Evolutionary conservation across 1,140 invertebrate species (phyloP), one percentile per base, ranked within the genome.

Genomic region (Euschistus heros): DNA sequence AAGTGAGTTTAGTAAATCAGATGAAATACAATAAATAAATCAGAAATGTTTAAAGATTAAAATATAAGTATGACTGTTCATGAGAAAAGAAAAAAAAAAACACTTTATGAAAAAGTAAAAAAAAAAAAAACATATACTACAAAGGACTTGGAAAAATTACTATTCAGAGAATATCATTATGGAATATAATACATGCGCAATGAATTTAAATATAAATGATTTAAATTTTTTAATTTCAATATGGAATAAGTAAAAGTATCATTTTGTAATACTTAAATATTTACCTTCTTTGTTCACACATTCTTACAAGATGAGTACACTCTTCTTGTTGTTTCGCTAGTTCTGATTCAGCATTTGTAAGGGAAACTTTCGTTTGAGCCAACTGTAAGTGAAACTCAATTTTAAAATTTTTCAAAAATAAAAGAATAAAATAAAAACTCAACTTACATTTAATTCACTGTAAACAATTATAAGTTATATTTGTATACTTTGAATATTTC

Each of bases 261-360:
- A 37, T 13, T 37, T 37, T 10, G 13, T 37, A 37, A 37, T 4
- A 37, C 13, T 37, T 37, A 37, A 37, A 37, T 3, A 10, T 26
- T 70, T 78, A 84, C 74, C 86, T 82, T 66, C 86, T 81, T 76
- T 89, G 87, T 74, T 91, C 88, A 72, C 85, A 86, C 69, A 90
- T 81, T 67, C 86, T 79, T 44, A 88, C 85, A 67, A 91, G 77
- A 72, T 88, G 86, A 30, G 85, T 83, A 70, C 86, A 89, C 74
- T 91, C 88, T 54, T 87, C 86, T 24, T 84, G 83, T 70, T 87
- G 81, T 69, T 77, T 80, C 70, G 79, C 80, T 63, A 82, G 74
- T 76, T 86, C 86, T 67, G 74, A 77, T 61, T 81, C 77, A 24
- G 79, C 79, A 71, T 79, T 74, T 30, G 74, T 73, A 17, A 86